Evolutionary conservation across 2,797 vertebrate genomes (phyloP).

Genomic region (Craterocephalus amniculus): DNA sequence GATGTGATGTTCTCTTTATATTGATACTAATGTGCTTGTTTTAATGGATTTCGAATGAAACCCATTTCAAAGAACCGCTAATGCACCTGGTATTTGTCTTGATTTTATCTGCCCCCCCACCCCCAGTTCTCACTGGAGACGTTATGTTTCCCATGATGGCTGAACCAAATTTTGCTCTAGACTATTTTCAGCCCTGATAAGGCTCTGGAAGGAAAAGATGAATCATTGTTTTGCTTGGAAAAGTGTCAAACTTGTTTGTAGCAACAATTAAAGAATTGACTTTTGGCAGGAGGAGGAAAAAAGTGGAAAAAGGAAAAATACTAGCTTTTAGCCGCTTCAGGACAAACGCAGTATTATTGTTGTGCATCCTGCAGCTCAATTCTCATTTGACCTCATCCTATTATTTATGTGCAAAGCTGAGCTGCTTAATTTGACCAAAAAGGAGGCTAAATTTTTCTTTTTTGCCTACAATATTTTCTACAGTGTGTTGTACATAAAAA

Average conservation of each 20-base stretch:
- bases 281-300: slow-evolving; percentile 7
- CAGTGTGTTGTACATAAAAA: neutral
- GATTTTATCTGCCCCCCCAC: slow-evolving; percentile 8
- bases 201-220: slow-evolving; percentile 10
- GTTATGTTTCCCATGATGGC: neutral
- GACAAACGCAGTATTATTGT: slow-evolving; percentile 1
- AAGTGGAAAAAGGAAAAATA: neutral
- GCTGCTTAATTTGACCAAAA: neutral
- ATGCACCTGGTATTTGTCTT: slow-evolving; percentile 3
- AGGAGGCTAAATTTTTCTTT: neutral
- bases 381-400: slow-evolving; percentile 31
- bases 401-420: neutral
- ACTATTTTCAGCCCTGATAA: slow-evolving; percentile 12
- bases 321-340: neutral
- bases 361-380: slow-evolving; percentile 1
- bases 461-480: neutral
- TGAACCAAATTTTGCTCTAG: neutral
- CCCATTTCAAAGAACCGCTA: neutral
- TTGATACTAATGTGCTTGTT: neutral
- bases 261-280: slow-evolving; percentile 27
- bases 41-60: neutral
- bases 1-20: neutral
- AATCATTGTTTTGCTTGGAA: slow-evolving; percentile 48
- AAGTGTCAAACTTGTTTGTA: slow-evolving; percentile 36
- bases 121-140: neutral